phyloP scores from a whole-genome alignment of 2,113 vertebrate species.

The Vulpes lagopus region DNA sequence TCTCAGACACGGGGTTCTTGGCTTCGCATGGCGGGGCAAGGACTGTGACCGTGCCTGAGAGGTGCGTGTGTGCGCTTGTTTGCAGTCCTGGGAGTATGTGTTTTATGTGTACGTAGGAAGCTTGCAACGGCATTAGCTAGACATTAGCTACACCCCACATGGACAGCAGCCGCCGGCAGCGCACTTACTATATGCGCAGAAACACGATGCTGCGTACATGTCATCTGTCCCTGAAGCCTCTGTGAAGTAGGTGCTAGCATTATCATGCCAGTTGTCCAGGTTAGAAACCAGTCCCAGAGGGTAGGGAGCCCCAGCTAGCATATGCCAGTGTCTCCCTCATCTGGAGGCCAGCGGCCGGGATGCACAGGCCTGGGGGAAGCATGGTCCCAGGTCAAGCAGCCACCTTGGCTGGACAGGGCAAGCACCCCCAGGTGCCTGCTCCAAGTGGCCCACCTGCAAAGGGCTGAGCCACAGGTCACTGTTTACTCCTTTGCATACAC shows the following conservation, averaged over 20 bases:
- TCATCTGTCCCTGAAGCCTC: neutral
- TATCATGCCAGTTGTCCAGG: neutral
- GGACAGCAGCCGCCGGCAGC: neutral
- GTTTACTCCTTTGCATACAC: rapidly evolving
- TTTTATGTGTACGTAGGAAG: neutral
- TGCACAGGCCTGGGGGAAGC: neutral
- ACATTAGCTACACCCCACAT: too few species aligned
- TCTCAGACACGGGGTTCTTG: neutral
- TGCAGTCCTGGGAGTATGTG: neutral
- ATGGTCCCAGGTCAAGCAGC: rapidly evolving
- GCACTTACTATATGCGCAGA: rapidly evolving
- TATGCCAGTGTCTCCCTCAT: neutral
- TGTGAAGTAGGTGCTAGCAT: rapidly evolving
- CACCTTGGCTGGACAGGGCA: neutral
- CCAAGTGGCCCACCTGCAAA: neutral
- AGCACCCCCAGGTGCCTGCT: neutral
- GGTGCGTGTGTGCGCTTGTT: rapidly evolving
- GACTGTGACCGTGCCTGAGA: neutral
- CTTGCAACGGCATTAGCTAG: too few species aligned
- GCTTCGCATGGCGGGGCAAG: neutral
- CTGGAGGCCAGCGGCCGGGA: neutral
- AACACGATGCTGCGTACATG: rapidly evolving
- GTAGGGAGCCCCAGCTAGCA: neutral
- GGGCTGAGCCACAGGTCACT: neutral
- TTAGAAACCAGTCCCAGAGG: neutral